These are phyloP conservation scores for Conchocele bisecta DNA, from an alignment of 2,888 invertebrate species.

Conservation along the genomic window DNA sequence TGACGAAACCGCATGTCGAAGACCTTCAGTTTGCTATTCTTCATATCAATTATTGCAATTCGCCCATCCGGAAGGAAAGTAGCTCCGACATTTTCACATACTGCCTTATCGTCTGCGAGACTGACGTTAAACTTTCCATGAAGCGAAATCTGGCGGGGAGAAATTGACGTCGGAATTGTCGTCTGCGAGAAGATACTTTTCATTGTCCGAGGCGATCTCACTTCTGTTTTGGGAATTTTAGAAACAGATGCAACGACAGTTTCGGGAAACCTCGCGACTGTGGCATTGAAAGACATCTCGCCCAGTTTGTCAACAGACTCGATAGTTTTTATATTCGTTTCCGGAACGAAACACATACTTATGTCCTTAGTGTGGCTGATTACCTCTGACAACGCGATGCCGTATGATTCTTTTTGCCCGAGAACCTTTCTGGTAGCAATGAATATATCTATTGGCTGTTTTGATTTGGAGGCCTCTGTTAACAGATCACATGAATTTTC, in stretches of 20 bases:
- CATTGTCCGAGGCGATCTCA: slow-evolving; percentile 45
- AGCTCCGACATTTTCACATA: slow-evolving; percentile 48
- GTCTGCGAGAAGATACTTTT: slow-evolving; percentile 21
- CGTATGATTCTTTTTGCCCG: slow-evolving; percentile 44
- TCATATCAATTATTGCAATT: slow-evolving; percentile 50
- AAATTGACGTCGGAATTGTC: slow-evolving; percentile 19
- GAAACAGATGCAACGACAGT: slow-evolving; percentile 45
- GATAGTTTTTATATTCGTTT: slow-evolving; percentile 24
- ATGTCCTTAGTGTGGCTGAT: slow-evolving; percentile 42
- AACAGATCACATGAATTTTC: slow-evolving; percentile 30
- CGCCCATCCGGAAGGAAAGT: slow-evolving; percentile 41
- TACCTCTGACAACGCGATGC: slow-evolving; percentile 39
- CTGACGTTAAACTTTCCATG: slow-evolving; percentile 34
- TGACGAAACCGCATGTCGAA: slow-evolving; percentile 48
- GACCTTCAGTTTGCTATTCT: slow-evolving; percentile 46
- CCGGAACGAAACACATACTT: slow-evolving; percentile 36
- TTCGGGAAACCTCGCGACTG: slow-evolving; percentile 37
- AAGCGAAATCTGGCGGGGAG: slow-evolving; percentile 13
- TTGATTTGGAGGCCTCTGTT: slow-evolving; percentile 16
- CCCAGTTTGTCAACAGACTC: slow-evolving; percentile 37
- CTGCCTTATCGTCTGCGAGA: slow-evolving; percentile 39
- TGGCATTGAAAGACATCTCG: slow-evolving; percentile 28
- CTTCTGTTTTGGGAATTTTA: slow-evolving; percentile 47
- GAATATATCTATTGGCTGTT: slow-evolving; percentile 27
- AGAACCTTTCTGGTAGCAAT: slow-evolving; percentile 47